Evolutionary conservation across 2,113 vertebrate genomes (phyloP).

Genomic region (Pardalotus punctatus): DNA sequence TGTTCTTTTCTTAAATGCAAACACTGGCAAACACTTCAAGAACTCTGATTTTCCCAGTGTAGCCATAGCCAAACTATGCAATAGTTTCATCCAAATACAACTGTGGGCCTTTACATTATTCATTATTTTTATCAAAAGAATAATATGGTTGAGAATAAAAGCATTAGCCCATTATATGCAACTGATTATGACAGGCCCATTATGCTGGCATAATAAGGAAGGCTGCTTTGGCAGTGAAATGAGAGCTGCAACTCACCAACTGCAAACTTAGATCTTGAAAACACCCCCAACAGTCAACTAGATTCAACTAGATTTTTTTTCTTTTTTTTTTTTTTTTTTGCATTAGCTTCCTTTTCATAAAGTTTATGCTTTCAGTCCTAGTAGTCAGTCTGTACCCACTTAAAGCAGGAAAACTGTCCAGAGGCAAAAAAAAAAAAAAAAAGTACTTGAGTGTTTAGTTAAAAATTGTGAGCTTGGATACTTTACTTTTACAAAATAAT

Average conservation of each 20-base stretch:
- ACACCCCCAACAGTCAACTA: neutral
- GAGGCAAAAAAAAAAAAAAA: neutral
- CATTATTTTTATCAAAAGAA: conserved; percentile 40
- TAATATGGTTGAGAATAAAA: conserved; percentile 36
- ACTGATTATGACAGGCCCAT: conserved; percentile 38
- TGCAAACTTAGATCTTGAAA: neutral
- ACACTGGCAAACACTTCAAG: neutral
- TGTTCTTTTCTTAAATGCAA: neutral
- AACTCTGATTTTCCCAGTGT: neutral
- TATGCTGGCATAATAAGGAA: conserved; percentile 22
- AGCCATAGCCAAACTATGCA: neutral
- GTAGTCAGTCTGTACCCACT: neutral
- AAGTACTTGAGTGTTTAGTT: neutral
- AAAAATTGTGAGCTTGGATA: neutral
- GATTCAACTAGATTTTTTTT: neutral
- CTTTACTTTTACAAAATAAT: neutral
- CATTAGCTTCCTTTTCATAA: neutral
- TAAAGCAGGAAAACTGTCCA: neutral
- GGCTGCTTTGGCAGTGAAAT: conserved; percentile 19
- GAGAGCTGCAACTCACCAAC: neutral
- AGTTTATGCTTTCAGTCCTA: neutral
- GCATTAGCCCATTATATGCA: conserved; percentile 33
- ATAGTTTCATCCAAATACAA: conserved; percentile 4
- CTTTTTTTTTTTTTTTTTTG: neutral
- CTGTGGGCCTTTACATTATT: conserved; percentile 30